phyloP scores from a whole-genome alignment of 2,888 invertebrate species.

The Sphecodes monilicornis region DNA sequence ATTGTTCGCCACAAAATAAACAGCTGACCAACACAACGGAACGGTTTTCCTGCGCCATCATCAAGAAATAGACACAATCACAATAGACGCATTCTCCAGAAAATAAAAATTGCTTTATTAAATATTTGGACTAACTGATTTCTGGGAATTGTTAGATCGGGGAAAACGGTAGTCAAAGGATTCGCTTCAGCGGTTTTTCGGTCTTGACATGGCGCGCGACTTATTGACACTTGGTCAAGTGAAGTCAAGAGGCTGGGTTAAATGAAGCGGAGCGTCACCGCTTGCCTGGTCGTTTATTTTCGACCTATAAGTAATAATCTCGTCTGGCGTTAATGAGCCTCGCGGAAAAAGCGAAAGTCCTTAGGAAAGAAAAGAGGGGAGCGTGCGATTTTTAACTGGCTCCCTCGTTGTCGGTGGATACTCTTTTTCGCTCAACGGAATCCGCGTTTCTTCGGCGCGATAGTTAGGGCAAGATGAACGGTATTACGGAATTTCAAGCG shows the following conservation, averaged over 20 bases:
- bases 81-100: no score
- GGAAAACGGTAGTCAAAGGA: constrained; percentile 40
- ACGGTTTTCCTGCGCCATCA: no score
- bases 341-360: not conserved
- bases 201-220: constrained; percentile 62
- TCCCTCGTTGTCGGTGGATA: not conserved
- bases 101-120: not conserved
- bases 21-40: no score
- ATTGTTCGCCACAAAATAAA: no score
- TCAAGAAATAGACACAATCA: no score
- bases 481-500: constrained; percentile 37
- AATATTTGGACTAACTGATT: not conserved
- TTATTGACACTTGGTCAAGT: constrained; percentile 83
- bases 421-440: not conserved
- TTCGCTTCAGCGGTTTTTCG: constrained; percentile 59
- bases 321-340: constrained; percentile 13
- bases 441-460: not conserved
- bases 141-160: not conserved
- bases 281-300: constrained; percentile 55
- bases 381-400: not conserved
- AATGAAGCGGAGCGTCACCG: constrained; percentile 66
- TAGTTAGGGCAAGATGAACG: not conserved
- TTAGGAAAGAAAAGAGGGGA: not conserved
- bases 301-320: constrained; percentile 55
- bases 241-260: constrained; percentile 82